Conservation (phyloP, 2,888 invertebrate genomes). For the Phrixothrix hirtus region DNA sequence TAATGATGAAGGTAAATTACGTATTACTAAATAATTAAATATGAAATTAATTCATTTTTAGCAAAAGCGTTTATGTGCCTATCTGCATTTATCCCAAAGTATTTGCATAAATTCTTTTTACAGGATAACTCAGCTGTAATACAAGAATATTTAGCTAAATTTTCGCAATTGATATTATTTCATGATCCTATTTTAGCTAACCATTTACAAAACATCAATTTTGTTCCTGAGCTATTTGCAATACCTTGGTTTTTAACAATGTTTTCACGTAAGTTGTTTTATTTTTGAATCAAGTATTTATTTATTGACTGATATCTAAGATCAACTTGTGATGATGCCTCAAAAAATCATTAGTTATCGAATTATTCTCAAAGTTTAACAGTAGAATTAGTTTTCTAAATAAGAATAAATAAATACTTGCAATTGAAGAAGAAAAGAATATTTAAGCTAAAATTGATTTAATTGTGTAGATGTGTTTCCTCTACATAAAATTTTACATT, state of each 20-base stretch:
- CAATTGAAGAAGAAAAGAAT: too few species aligned
- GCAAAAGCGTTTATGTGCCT: conserved; percentile 94
- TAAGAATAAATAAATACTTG: too few species aligned
- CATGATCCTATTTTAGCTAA: conserved; percentile 92
- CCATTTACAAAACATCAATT: conserved; percentile 89
- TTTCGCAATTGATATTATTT: conserved; percentile 93
- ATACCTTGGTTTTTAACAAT: conserved; percentile 99
- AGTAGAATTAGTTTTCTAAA: too few species aligned
- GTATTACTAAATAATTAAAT: neutral
- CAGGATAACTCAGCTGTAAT: conserved; percentile 96
- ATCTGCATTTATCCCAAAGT: conserved; percentile 94
- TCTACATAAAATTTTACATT: conserved; percentile 93
- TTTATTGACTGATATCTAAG: conserved; percentile 3
- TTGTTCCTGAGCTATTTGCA: conserved; percentile 96
- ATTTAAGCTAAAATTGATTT: too few species aligned
- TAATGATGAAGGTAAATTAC: conserved; percentile 82
- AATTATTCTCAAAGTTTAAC: too few species aligned
- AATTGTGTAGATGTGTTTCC: conserved; percentile 92
- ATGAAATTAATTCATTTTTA: conserved; percentile 55
- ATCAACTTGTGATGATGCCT: too few species aligned
- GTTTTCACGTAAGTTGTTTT: conserved; percentile 85
- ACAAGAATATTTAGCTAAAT: conserved; percentile 96
- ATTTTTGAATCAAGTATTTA: conserved; percentile 14
- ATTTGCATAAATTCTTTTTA: conserved; percentile 94
- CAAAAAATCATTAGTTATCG: too few species aligned